Evolutionary conservation across 2,797 vertebrate species (phyloP).

Genomic region (Ceryle rudis): DNA sequence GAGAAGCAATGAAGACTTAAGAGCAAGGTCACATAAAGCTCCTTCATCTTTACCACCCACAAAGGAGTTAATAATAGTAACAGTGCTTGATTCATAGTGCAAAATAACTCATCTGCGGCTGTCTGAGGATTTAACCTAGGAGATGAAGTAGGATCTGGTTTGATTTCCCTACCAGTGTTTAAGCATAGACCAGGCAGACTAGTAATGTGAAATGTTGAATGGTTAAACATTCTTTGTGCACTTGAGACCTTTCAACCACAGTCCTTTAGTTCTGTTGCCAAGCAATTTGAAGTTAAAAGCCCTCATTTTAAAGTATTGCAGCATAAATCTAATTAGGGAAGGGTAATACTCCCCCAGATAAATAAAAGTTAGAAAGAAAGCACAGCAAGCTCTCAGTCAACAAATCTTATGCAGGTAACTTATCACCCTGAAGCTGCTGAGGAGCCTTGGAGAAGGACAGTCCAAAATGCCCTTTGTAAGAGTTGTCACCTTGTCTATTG

Average conservation of each 20-base stretch:
- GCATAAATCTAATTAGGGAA: not conserved
- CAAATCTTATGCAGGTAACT: not conserved
- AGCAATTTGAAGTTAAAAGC: not conserved
- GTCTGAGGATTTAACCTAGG: not conserved
- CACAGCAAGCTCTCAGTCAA: not conserved
- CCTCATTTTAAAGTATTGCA: not conserved
- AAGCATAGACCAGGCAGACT: rapidly evolving
- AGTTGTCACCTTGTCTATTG: not conserved
- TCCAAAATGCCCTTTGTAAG: not conserved
- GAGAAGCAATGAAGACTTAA: not conserved
- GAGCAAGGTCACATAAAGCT: not conserved
- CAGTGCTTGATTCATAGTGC: not conserved
- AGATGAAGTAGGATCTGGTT: not conserved
- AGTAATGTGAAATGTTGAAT: not conserved
- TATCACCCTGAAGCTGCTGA: not conserved
- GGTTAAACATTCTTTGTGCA: not conserved
- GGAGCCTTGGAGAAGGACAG: not conserved
- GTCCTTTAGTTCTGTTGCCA: not conserved
- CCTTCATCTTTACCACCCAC: not conserved
- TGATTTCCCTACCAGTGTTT: not conserved
- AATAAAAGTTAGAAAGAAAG: not conserved
- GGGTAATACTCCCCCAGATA: not conserved
- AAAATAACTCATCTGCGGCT: not conserved
- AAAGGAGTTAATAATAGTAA: not conserved
- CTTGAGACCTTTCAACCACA: not conserved